A percentile compares a stretch with the other conserved stretches of the same genome.
phyloP scores from a whole-genome alignment of 2,113 vertebrate species.

The Anser brachyrhynchus region DNA sequence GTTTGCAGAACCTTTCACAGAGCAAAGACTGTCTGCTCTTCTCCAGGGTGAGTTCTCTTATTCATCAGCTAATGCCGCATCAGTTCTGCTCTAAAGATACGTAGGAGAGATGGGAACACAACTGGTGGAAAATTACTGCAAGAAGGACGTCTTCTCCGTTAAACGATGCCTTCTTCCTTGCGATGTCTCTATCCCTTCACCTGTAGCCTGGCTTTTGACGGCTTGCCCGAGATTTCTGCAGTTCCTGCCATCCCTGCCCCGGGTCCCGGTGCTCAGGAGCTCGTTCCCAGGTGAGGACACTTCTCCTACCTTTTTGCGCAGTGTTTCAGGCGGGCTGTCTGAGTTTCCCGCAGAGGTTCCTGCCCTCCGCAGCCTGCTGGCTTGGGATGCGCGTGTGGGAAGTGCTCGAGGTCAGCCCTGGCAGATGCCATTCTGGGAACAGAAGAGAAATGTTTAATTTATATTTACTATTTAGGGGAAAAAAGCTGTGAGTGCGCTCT shows the following conservation, averaged over 20 bases:
- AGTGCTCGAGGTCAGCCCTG: background rate
- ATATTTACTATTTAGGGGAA: conserved; percentile 61
- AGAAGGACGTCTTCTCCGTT: rapidly evolving
- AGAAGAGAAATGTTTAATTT: conserved; percentile 59
- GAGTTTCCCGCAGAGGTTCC: background rate
- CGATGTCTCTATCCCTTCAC: background rate
- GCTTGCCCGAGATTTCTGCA: background rate
- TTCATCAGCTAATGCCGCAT: background rate
- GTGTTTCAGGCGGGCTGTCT: background rate
- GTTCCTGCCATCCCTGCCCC: background rate
- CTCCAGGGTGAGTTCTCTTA: background rate
- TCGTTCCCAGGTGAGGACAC: background rate
- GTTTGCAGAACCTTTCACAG: background rate
- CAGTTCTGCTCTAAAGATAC: background rate
- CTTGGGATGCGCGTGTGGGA: rapidly evolving
- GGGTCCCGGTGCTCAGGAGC: background rate
- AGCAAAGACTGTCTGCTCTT: background rate
- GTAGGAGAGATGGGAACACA: background rate
- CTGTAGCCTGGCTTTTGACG: background rate
- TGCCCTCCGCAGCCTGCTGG: background rate
- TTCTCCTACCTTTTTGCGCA: rapidly evolving
- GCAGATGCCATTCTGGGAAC: conserved; percentile 70
- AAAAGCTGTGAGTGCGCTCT: conserved; percentile 54
- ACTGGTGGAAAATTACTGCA: background rate
- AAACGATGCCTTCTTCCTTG: rapidly evolving